phyloP scores from a whole-genome alignment of 2,113 vertebrate species.

The Protobothrops flavoviridis region DNA sequence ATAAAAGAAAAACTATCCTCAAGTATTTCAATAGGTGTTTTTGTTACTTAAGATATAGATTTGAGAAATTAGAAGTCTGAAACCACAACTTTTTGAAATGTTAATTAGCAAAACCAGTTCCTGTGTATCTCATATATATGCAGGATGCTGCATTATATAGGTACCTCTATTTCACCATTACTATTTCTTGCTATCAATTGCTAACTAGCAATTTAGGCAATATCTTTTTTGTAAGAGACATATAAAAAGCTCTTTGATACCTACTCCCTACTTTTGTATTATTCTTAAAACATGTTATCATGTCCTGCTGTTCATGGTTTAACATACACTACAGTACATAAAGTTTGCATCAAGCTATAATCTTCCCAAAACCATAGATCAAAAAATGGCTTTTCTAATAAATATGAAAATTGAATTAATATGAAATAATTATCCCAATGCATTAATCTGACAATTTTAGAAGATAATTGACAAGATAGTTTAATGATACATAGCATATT shows the following conservation, averaged over 20 bases:
- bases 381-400: slow-evolving; percentile 46
- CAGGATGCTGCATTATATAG: too few species aligned
- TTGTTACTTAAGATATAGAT: neutral
- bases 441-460: slow-evolving; percentile 32
- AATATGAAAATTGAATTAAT: slow-evolving; percentile 44
- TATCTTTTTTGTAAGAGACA: neutral
- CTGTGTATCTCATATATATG: neutral
- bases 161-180: neutral
- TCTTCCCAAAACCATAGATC: slow-evolving; percentile 28
- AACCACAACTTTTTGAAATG: neutral
- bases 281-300: neutral
- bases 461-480: slow-evolving; percentile 36
- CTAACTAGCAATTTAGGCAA: neutral
- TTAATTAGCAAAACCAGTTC: neutral
- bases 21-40: neutral
- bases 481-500: slow-evolving; percentile 46
- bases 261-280: neutral
- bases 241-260: neutral
- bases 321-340: neutral
- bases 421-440: slow-evolving; percentile 23
- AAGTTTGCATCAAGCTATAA: slow-evolving; percentile 32
- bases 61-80: neutral
- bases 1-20: neutral
- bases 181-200: neutral
- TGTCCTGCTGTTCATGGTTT: slow-evolving; percentile 1